Conservation (phyloP, 2,113 vertebrate genomes). For the Scortum barcoo region DNA sequence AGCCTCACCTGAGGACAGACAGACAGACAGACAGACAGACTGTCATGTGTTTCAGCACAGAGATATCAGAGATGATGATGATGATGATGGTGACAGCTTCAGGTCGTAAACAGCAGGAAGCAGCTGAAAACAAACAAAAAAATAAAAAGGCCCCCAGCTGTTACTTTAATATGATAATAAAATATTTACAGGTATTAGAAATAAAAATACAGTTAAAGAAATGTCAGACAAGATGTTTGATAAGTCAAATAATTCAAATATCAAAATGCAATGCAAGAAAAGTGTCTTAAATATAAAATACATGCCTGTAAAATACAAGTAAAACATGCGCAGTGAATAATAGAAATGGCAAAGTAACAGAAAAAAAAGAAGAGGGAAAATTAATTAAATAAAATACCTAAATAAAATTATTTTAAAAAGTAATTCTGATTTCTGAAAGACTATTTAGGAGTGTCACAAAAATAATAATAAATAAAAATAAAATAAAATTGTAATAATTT, state of each 20-base stretch:
- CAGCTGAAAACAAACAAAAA: too few relatives aligned
- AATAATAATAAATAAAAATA: background rate
- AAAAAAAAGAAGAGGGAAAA: too few relatives aligned
- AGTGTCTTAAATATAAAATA: background rate
- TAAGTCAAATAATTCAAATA: background rate
- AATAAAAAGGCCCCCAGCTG: background rate
- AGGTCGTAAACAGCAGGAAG: background rate
- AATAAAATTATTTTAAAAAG: too few relatives aligned
- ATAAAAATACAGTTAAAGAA: background rate
- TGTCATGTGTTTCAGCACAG: background rate
- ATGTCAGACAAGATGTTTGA: too few relatives aligned
- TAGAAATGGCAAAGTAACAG: background rate
- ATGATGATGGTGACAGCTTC: background rate
- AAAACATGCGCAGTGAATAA: background rate
- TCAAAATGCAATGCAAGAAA: background rate
- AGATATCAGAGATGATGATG: background rate
- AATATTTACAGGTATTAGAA: background rate
- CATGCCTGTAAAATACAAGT: background rate
- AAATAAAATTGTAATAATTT: too few relatives aligned
- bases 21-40: constrained; percentile 52
- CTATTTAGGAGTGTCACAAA: background rate
- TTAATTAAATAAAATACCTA: too few relatives aligned
- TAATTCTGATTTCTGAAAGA: background rate
- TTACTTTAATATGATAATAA: background rate
- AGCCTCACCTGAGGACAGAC: constrained; percentile 41